Conservation (phyloP, 2,797 vertebrate genomes). For the Channallabes apus region DNA sequence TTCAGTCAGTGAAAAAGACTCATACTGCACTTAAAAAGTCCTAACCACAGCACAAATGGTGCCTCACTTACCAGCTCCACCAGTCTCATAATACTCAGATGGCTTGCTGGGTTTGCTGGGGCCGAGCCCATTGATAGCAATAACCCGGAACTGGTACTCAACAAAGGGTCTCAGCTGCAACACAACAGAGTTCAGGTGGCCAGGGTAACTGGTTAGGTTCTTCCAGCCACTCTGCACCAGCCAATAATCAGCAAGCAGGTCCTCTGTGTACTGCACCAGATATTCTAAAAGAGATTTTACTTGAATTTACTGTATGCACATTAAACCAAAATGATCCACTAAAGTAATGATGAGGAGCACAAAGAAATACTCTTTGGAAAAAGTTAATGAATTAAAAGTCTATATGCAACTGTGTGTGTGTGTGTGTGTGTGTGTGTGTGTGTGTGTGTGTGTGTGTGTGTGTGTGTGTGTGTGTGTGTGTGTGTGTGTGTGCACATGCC, state of each 20-base stretch:
- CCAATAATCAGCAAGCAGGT: conserved; percentile 69
- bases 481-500: conserved; percentile 66
- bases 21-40: not conserved
- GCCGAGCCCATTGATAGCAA: conserved; percentile 88
- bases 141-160: conserved; percentile 92
- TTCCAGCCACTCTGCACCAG: conserved; percentile 88
- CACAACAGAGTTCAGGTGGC: conserved; percentile 85
- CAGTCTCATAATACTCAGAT: conserved; percentile 87
- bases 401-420: not conserved
- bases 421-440: conserved; percentile 15
- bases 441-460: conserved; percentile 17
- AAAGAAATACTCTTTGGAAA: not conserved
- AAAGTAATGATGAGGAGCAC: not conserved
- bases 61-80: conserved; percentile 84
- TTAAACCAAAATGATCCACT: not conserved
- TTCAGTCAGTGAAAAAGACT: not conserved
- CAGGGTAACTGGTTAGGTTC: conserved; percentile 88
- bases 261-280: conserved; percentile 91
- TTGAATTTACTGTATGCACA: not conserved
- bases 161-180: conserved; percentile 88
- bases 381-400: not conserved
- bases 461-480: not conserved
- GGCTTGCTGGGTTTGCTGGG: conserved; percentile 87
- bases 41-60: not conserved
- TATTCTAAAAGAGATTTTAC: conserved; percentile 74